Conservation (phyloP, 2,888 invertebrate species). For the Zeuzera pyrina region DNA sequence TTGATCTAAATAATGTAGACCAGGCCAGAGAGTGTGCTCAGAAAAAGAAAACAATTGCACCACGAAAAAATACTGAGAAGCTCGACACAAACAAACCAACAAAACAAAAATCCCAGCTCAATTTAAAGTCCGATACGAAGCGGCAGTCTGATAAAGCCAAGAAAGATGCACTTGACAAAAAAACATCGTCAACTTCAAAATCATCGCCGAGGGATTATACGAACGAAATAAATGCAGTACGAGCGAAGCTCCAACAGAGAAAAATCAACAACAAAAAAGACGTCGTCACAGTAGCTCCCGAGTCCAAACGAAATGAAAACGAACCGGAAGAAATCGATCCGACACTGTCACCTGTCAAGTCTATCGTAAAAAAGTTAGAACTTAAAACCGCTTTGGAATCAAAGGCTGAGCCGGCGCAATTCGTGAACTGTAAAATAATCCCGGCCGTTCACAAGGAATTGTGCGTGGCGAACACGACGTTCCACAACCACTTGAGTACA, state of each 20-base stretch:
- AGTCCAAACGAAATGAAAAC: conserved; percentile 47
- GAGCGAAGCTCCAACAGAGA: conserved; percentile 65
- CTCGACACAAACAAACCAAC: conserved; percentile 50
- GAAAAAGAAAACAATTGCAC: conserved; percentile 52
- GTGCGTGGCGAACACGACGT: conserved; percentile 62
- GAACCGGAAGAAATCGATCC: conserved; percentile 45
- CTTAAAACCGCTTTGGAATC: conserved; percentile 59
- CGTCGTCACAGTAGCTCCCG: conserved; percentile 34
- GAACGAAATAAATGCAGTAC: conserved; percentile 64
- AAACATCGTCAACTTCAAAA: conserved; percentile 40
- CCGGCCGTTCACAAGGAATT: conserved; percentile 62
- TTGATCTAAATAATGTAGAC: conserved; percentile 69
- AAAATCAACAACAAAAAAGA: conserved; percentile 59
- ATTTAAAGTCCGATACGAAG: conserved; percentile 51
- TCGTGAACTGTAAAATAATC: conserved; percentile 61
- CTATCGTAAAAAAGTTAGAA: conserved; percentile 64
- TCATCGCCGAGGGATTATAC: conserved; percentile 56
- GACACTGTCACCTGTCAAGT: conserved; percentile 61
- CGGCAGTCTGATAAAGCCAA: conserved; percentile 51
- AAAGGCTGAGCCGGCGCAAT: conserved; percentile 49
- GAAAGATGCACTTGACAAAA: conserved; percentile 56
- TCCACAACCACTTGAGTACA: conserved; percentile 67
- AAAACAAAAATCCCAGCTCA: conserved; percentile 63
- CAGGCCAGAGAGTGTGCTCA: conserved; percentile 71
- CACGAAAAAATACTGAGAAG: conserved; percentile 49